These are phyloP conservation scores for Anagrus nilaparvatae DNA, from an alignment of 1,140 invertebrate species.

Conservation along the genomic window DNA sequence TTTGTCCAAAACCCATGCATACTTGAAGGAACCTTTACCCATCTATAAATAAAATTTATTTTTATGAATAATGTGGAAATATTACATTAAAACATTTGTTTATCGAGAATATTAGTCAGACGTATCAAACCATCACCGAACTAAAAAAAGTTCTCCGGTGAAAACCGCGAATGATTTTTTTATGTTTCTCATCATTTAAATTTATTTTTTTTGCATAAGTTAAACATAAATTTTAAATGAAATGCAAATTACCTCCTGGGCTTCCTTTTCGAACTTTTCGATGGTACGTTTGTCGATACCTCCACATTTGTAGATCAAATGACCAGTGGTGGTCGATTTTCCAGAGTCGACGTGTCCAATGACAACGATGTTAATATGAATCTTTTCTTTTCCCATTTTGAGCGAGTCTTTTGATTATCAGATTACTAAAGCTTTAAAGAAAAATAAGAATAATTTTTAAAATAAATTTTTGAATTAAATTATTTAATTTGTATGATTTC, in stretches of 20 bases:
- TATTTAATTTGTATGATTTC: conserved; percentile 1
- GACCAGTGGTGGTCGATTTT: conserved; percentile 93
- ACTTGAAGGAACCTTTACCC: conserved; percentile 96
- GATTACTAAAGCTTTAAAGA: conserved; percentile 28
- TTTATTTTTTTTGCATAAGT: not conserved
- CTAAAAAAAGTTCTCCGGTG: conserved; percentile 18
- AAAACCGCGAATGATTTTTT: conserved; percentile 20
- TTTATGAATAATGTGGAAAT: not conserved
- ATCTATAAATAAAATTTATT: conserved; percentile 45
- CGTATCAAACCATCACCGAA: conserved; percentile 15
- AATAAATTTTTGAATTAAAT: not conserved
- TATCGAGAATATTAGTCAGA: conserved; percentile 15
- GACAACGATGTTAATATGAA: conserved; percentile 97
- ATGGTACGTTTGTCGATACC: conserved; percentile 95
- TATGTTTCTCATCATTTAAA: conserved; percentile 7
- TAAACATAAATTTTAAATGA: not conserved
- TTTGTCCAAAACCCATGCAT: conserved; percentile 96
- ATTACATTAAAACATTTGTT: not conserved
- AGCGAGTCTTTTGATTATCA: conserved; percentile 16
- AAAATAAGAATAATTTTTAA: conserved; percentile 3
- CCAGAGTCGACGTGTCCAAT: conserved; percentile 96
- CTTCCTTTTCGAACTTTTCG: conserved; percentile 95
- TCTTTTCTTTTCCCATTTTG: conserved; percentile 86
- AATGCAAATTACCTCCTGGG: conserved; percentile 58
- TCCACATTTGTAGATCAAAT: conserved; percentile 95